Evolutionary conservation across 2,797 vertebrate genomes (phyloP), one percentile per base, ranked within the genome.

Genomic region (Bradypodion pumilum): DNA sequence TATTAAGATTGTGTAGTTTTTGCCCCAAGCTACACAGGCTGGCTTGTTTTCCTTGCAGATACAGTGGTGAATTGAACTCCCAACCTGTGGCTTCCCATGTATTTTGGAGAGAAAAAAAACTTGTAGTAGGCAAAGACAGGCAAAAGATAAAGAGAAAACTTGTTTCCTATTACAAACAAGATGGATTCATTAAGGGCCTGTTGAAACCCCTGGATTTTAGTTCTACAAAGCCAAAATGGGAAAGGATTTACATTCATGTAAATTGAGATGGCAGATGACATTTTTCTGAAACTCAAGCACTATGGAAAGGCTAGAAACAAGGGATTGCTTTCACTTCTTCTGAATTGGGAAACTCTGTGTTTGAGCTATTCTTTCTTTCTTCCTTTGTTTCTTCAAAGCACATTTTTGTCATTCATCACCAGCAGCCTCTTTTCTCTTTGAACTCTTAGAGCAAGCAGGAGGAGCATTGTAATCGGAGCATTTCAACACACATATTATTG

Each of bases 221-320:
- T 91, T 93, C 86, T 87, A 60, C 75, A 86, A 89, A 89, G 89
- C 74, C 89, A 91, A 91, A 91, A 87, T 90, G 81, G 92, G 89
- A 81, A 92, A 89, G 23, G 37, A 65, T 60, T 91, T 90, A 84
- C 83, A 84, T 87, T 91, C 62, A 73, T 92, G 85, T 81, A 94
- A 94, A 93, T 82, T 72, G 85, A 92, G 91, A 92, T 92, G 91
- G 94, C 84, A 89, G 93, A 93, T 85, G 87, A 90, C 91, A 92
- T 91, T 90, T 94, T 82, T 90, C 86, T 92, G 70, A 87, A 90
- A 92, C 68, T 80, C 70, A 88, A 92, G 85, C 90, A 68, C 84
- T 75, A 37, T 75, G 82, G 83, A 83, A 83, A 86, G 1, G 0
- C 60, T 80, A 87, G 87, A 91, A 91, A 89, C 72, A 82, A 29